Evolutionary conservation across 2,888 invertebrate genomes (phyloP), one percentile per base, ranked within the genome.

Genomic region (Limnephilus rhombicus): DNA sequence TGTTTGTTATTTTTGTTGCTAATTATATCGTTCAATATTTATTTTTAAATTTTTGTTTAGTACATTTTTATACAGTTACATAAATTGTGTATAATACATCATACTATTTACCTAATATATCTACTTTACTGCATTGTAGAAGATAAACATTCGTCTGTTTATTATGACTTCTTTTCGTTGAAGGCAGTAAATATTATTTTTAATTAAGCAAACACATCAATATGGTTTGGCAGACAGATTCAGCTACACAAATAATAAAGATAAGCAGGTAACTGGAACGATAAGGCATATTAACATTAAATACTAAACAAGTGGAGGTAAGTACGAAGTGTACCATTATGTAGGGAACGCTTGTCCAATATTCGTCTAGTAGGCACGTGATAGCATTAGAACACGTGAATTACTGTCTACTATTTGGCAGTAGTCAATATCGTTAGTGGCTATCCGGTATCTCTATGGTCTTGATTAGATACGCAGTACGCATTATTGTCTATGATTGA

Each of bases 91-190:
- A 45, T 45, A 12, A 11, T 45, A 45, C 5, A 45, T 45, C 45
- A 12, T 45, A 7, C 5, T 9, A 9, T 24, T 1, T 24, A 9
- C 24, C 24, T 53, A 68, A 9, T 24, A 9, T 24, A 24, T n/a
- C 68, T 24, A n/a, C 68, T 68, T n/a, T 68, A n/a, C 68, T 68
- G 68, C 68, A 68, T 2, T 9, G 24, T 68, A 68, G 24, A 68
- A 24, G 9, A 68, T 68, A 68, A 68, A n/a, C 68, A 68, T 24
- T 68, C 24, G n/a, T 68, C 24, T 68, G 68, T 68, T 68, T 68
- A 68, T 68, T 68, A 68, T 68, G 68, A 68, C 68, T 68, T 68
- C 68, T 68, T 68, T n/a, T 68, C 68, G 68, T 68, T 68, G 68
- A 68, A 68, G 24, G 68, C n/a, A 68, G 68, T 68, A 68, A 68